Conservation (phyloP, 2,888 invertebrate genomes). For the Drosophila fulvimacula region DNA sequence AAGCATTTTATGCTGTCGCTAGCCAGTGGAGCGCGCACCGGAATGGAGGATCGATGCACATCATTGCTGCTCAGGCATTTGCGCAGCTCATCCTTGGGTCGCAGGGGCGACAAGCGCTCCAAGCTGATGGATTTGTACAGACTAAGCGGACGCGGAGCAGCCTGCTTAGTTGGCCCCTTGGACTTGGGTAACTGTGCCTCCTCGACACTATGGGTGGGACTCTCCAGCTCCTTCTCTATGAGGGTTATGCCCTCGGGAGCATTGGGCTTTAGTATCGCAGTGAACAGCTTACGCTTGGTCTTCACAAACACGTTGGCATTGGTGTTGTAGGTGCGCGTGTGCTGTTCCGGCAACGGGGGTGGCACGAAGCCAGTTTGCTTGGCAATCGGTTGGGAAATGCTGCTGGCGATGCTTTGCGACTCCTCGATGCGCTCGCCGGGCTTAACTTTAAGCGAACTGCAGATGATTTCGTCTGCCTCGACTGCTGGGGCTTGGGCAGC, state of each 20-base stretch:
- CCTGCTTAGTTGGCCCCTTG: conserved; percentile 1
- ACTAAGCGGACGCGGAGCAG: conserved; percentile 44
- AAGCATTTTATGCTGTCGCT: conserved; percentile 81
- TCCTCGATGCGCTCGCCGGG: conserved; percentile 82
- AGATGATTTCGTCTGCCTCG: conserved; percentile 76
- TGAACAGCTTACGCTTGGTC: conserved; percentile 92
- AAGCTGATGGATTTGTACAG: conserved; percentile 75
- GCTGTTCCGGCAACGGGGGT: conserved; percentile 65
- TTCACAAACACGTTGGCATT: conserved; percentile 90
- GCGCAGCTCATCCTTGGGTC: conserved; percentile 51
- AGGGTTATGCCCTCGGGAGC: conserved; percentile 76
- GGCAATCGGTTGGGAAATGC: conserved; percentile 1
- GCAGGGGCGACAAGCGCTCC: conserved; percentile 55
- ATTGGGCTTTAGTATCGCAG: conserved; percentile 87
- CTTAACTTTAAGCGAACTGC: conserved; percentile 83
- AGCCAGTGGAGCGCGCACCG: conserved; percentile 76
- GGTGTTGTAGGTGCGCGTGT: conserved; percentile 58
- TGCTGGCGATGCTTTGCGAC: conserved; percentile 57
- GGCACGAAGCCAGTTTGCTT: conserved; percentile 59
- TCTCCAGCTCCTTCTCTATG: conserved; percentile 75
- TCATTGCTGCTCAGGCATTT: conserved; percentile 70
- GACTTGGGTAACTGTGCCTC: conserved; percentile 31
- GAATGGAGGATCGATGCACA: conserved; percentile 24
- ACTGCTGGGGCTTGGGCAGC: background rate
- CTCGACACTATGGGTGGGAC: conserved; percentile 44